Percentiles rank a stretch among this genome's conserved stretches.
phyloP scores from a whole-genome alignment of 2,888 invertebrate genomes.

The Nebria brevicollis region DNA sequence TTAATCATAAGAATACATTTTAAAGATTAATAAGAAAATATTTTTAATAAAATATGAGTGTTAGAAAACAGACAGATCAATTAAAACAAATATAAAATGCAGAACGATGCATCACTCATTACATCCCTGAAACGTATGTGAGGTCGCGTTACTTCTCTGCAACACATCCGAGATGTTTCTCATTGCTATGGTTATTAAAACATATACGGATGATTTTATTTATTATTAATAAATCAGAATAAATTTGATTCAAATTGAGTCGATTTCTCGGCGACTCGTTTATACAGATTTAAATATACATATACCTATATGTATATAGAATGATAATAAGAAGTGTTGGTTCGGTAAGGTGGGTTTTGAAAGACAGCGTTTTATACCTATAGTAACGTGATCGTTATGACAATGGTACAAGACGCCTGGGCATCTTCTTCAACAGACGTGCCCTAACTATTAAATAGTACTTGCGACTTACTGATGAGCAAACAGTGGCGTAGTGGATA shows the following conservation, averaged over 20 bases:
- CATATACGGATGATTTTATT: too few relatives aligned
- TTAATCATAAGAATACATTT: neutral
- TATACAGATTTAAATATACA: slow-evolving; percentile 13
- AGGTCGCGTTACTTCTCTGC: too few relatives aligned
- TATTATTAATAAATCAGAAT: neutral
- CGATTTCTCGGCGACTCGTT: neutral
- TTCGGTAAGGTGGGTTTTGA: slow-evolving; percentile 13
- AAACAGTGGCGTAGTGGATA: slow-evolving; percentile 2
- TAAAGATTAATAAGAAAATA: too few relatives aligned
- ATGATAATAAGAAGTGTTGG: slow-evolving; percentile 15
- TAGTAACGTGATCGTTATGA: slow-evolving; percentile 20
- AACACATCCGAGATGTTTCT: too few relatives aligned
- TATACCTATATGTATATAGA: slow-evolving; percentile 3
- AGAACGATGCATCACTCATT: too few relatives aligned
- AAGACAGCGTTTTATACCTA: slow-evolving; percentile 8
- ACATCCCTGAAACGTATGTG: too few relatives aligned
- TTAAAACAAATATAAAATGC: too few relatives aligned
- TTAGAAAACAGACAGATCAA: too few relatives aligned
- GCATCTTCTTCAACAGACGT: slow-evolving; percentile 19
- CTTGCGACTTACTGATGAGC: slow-evolving; percentile 14
- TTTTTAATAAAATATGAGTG: too few relatives aligned
- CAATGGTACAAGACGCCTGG: slow-evolving; percentile 20
- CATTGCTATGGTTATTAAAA: too few relatives aligned
- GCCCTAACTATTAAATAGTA: slow-evolving; percentile 18
- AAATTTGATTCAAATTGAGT: neutral